These are phyloP conservation scores for Pogona vitticeps DNA, from an alignment of 2,113 vertebrate genomes.

Conservation along the genomic window DNA sequence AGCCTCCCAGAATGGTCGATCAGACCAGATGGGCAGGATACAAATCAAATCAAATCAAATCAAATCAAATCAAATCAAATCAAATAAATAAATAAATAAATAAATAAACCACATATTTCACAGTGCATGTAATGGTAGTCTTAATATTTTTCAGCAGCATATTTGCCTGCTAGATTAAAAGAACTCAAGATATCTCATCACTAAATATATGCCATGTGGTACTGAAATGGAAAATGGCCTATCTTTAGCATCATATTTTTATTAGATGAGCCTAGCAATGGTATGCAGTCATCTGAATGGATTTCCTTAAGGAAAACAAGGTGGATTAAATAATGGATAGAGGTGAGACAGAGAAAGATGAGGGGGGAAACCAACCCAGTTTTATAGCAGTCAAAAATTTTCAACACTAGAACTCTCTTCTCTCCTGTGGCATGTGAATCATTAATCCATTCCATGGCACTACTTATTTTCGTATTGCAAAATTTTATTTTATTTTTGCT, in stretches of 20 bases:
- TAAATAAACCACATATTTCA: neutral
- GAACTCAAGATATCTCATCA: neutral
- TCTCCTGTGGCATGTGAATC: neutral
- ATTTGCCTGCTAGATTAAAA: neutral
- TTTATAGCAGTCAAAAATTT: neutral
- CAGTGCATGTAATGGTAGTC: neutral
- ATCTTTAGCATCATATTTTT: neutral
- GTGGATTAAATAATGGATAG: neutral
- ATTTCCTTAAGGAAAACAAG: slow-evolving; percentile 3
- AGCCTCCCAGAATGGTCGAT: too few relatives aligned
- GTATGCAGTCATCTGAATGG: neutral
- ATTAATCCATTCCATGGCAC: neutral
- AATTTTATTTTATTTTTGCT: neutral
- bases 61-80: too few relatives aligned
- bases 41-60: too few relatives aligned
- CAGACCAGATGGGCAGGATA: too few relatives aligned
- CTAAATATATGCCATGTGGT: neutral
- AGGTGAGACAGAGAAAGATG: too few relatives aligned
- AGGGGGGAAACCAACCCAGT: too few relatives aligned
- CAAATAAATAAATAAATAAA: too few relatives aligned
- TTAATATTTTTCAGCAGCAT: neutral
- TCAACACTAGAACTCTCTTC: neutral
- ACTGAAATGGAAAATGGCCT: neutral
- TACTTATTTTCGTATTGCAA: neutral
- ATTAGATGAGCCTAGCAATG: neutral